phyloP scores from a whole-genome alignment of 2,113 vertebrate species.

The Turnix velox region DNA sequence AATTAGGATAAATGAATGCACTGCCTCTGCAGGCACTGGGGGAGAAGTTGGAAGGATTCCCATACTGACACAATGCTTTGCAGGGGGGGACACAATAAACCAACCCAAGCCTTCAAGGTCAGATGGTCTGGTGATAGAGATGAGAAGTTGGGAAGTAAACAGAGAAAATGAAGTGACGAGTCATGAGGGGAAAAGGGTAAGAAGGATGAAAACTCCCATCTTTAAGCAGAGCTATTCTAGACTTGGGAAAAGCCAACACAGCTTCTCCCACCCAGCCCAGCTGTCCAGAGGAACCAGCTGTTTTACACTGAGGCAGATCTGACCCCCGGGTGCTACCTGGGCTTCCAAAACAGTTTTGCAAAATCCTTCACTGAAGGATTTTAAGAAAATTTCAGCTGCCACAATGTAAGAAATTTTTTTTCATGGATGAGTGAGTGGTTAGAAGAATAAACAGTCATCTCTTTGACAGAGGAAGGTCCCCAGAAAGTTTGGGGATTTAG shows the following conservation, averaged over 20 bases:
- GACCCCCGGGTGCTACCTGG: background rate
- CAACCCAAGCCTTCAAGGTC: background rate
- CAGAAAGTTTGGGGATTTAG: background rate
- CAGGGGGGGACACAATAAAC: background rate
- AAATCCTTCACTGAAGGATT: background rate
- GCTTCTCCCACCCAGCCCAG: background rate
- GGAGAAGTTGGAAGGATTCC: background rate
- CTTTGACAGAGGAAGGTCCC: background rate
- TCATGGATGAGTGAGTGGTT: background rate
- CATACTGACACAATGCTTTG: background rate
- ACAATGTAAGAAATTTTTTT: background rate
- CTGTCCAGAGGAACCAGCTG: background rate
- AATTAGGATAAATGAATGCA: background rate
- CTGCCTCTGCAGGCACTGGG: background rate
- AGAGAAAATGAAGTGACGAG: background rate
- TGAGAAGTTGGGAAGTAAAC: background rate
- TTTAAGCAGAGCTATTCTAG: background rate
- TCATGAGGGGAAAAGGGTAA: background rate
- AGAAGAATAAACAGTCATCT: background rate
- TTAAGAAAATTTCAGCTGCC: background rate
- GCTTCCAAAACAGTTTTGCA: background rate
- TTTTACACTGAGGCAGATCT: too few relatives aligned
- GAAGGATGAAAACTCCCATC: background rate
- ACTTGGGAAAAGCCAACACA: background rate
- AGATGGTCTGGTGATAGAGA: accelerated